phyloP scores from a whole-genome alignment of 2,888 invertebrate genomes.

The Apamea anceps region DNA sequence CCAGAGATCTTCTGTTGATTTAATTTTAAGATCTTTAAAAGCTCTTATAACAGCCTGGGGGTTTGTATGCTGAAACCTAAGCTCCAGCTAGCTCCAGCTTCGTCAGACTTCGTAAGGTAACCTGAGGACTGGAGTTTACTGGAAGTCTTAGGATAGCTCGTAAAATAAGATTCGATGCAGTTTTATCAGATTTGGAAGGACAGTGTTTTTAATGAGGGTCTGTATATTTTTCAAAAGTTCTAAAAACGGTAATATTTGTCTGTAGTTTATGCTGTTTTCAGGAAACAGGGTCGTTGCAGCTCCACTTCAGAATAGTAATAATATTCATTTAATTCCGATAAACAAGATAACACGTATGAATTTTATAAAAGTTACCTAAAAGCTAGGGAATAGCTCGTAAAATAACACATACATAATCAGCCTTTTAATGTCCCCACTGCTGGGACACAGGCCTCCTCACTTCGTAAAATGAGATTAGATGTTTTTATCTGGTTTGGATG shows the following conservation, averaged over 20 bases:
- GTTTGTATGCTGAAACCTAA: too few relatives aligned
- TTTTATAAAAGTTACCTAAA: slow-evolving; percentile 56
- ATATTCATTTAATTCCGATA: background rate
- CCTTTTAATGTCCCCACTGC: too few relatives aligned
- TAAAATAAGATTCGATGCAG: background rate
- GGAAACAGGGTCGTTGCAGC: background rate
- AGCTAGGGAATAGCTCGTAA: slow-evolving; percentile 12
- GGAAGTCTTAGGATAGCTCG: background rate
- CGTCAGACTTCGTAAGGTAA: slow-evolving; percentile 64
- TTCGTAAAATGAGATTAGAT: slow-evolving; percentile 4
- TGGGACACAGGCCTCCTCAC: too few relatives aligned
- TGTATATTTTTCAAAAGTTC: background rate
- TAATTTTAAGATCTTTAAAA: too few relatives aligned
- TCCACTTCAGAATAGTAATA: background rate
- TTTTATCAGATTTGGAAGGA: background rate
- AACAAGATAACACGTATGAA: slow-evolving; percentile 34
- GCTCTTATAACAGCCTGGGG: too few relatives aligned
- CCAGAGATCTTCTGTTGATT: too few relatives aligned
- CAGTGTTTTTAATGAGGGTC: slow-evolving; percentile 6
- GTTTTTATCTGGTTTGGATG: background rate
- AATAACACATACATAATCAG: background rate
- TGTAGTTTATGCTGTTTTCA: background rate
- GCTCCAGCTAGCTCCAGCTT: too few relatives aligned
- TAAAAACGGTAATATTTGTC: background rate
- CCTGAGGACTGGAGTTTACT: slow-evolving; percentile 43